Percentiles rank a stretch among this genome's conserved stretches.
Evolutionary conservation across 2,797 vertebrate genomes (phyloP).

Genomic region (Rhyacichthys aspro): DNA sequence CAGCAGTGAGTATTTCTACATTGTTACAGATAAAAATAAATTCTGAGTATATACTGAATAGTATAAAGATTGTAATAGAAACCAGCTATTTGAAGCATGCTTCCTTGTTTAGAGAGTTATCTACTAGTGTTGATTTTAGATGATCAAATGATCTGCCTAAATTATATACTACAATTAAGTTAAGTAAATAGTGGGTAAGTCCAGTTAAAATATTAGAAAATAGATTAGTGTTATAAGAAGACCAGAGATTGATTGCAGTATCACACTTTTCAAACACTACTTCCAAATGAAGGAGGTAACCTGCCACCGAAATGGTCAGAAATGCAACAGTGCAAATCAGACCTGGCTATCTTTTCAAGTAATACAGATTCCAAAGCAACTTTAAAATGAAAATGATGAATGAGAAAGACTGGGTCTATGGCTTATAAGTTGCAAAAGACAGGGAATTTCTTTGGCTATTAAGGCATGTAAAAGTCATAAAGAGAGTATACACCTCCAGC

Average conservation of each 20-base stretch:
- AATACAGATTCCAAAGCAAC: constrained; percentile 65
- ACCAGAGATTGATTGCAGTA: constrained; percentile 80
- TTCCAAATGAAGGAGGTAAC: constrained; percentile 58
- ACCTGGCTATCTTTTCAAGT: constrained; percentile 86
- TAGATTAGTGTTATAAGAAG: constrained; percentile 65
- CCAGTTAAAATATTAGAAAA: constrained; percentile 84
- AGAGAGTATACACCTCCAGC: constrained; percentile 27
- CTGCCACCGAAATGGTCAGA: constrained; percentile 66
- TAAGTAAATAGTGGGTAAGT: constrained; percentile 70
- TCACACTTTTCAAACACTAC: constrained; percentile 74
- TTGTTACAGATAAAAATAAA: constrained; percentile 91
- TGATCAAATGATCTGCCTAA: constrained; percentile 70
- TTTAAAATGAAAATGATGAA: constrained; percentile 32
- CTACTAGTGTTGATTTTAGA: constrained; percentile 64
- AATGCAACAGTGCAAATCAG: constrained; percentile 87
- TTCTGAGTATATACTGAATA: constrained; percentile 89
- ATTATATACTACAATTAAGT: constrained; percentile 61
- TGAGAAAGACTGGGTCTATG: constrained; percentile 57
- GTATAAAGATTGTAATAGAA: constrained; percentile 93
- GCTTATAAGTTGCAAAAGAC: constrained; percentile 69
- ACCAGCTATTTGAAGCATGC: constrained; percentile 96
- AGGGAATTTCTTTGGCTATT: constrained; percentile 91
- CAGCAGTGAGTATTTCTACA: constrained; percentile 97
- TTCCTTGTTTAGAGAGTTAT: constrained; percentile 60
- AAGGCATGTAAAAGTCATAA: constrained; percentile 62